Conservation (phyloP, 1,140 invertebrate genomes). For the Steinernema feltiae region DNA sequence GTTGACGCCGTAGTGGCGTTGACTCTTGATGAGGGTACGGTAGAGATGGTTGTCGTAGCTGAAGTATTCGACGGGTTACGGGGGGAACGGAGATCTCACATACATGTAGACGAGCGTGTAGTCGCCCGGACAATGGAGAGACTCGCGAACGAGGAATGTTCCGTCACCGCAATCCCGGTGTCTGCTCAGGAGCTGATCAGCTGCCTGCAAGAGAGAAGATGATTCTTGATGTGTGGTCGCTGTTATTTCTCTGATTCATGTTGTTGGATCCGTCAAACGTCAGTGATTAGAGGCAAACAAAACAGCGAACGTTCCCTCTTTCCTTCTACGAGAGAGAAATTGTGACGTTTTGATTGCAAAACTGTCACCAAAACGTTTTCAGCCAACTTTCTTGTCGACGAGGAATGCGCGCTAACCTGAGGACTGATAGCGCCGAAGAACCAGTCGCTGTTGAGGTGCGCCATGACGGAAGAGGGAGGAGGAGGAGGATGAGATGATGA, state of each 20-base stretch:
- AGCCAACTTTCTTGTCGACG: no score
- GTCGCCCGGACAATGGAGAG: neutral
- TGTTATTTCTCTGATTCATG: no score
- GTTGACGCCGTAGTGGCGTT: constrained; percentile 5
- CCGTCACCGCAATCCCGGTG: neutral
- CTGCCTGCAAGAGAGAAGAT: neutral
- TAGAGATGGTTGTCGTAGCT: neutral
- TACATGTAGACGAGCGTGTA: neutral
- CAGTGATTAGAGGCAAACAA: no score
- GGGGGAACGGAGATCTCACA: neutral
- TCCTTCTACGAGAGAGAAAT: no score
- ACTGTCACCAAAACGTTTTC: no score
- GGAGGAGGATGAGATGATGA: neutral
- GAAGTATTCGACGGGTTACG: neutral
- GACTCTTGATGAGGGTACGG: neutral
- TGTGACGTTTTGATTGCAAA: no score
- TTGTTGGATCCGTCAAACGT: no score
- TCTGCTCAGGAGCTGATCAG: neutral
- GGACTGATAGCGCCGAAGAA: neutral
- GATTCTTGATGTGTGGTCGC: no score
- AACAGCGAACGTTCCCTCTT: no score
- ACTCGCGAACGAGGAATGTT: constrained; percentile 4
- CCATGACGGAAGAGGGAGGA: neutral
- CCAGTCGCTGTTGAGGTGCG: neutral
- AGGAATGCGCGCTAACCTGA: neutral